Evolutionary conservation across 2,113 vertebrate genomes (phyloP).

Genomic region (Zapus hudsonius): DNA sequence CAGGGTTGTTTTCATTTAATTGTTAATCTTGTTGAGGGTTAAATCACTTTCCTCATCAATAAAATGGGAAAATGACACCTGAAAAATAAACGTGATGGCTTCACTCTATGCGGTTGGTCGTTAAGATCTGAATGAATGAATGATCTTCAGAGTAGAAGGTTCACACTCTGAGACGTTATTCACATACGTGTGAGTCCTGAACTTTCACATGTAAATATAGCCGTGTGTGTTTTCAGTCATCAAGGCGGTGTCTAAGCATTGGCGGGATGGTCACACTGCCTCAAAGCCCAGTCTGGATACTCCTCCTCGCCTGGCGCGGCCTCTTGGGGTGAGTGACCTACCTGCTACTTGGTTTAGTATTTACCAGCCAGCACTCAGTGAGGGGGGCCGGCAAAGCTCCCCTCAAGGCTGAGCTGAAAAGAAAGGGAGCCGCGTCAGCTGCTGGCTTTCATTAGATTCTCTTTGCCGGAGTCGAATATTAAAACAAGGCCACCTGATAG

Average conservation of each 20-base stretch:
- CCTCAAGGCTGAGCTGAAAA: slow-evolving; percentile 62
- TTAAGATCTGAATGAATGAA: background rate
- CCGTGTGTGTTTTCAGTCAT: slow-evolving; percentile 65
- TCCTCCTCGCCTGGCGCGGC: slow-evolving; percentile 34
- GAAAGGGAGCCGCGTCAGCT: slow-evolving; percentile 66
- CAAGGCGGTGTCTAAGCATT: slow-evolving; percentile 80
- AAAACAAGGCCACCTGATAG: slow-evolving; percentile 72
- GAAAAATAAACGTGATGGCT: background rate
- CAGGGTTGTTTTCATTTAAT: background rate
- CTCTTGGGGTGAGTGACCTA: slow-evolving; percentile 59
- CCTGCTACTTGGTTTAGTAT: slow-evolving; percentile 71
- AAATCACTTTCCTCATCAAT: background rate
- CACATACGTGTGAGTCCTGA: slow-evolving; percentile 59
- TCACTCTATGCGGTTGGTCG: background rate
- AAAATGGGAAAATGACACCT: background rate
- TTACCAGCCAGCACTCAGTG: slow-evolving; percentile 71
- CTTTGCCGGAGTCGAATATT: slow-evolving; percentile 68
- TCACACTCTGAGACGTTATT: background rate
- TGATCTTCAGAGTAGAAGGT: background rate
- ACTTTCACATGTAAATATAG: slow-evolving; percentile 45
- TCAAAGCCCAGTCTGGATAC: slow-evolving; percentile 66
- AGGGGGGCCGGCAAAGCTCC: slow-evolving; percentile 73
- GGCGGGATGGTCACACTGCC: slow-evolving; percentile 70
- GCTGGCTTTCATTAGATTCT: slow-evolving; percentile 70
- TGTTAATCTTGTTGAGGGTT: background rate